phyloP scores from a whole-genome alignment of 2,797 vertebrate genomes.

The Sebastes taczanowskii region DNA sequence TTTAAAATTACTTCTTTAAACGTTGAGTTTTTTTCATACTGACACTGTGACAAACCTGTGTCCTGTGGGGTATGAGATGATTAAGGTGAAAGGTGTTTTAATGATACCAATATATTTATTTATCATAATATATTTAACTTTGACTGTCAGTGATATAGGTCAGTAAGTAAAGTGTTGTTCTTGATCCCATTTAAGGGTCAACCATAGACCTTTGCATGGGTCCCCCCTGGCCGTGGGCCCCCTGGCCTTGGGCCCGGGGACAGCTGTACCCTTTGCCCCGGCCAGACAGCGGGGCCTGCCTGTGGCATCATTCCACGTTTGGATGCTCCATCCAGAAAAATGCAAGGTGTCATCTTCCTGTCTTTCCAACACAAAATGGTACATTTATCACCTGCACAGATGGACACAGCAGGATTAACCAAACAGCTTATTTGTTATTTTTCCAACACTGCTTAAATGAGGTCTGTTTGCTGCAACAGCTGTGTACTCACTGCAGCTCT shows the following conservation, averaged over 20 bases:
- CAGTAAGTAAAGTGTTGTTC: too few relatives aligned
- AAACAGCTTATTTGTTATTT: neutral
- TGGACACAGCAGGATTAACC: neutral
- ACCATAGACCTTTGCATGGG: too few relatives aligned
- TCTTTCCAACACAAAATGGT: constrained; percentile 84
- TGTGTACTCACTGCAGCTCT: neutral
- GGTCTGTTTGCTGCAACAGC: neutral
- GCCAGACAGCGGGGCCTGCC: constrained; percentile 42
- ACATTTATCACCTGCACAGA: constrained; percentile 85
- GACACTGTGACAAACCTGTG: constrained; percentile 70
- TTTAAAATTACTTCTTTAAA: neutral
- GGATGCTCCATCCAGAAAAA: constrained; percentile 85
- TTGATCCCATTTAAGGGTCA: too few relatives aligned
- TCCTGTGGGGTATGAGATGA: constrained; percentile 47
- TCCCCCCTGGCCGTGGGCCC: too few relatives aligned
- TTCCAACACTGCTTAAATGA: neutral
- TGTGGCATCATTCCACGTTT: constrained; percentile 86
- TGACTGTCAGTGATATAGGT: too few relatives aligned
- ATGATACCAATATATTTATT: too few relatives aligned
- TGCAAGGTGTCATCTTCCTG: constrained; percentile 83
- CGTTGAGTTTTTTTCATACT: neutral
- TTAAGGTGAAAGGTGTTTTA: too few relatives aligned
- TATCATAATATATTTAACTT: too few relatives aligned
- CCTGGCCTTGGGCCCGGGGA: too few relatives aligned
- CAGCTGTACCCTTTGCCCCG: too few relatives aligned